Base-by-base conservation (phyloP, 2,113 vertebrate species). In the Platysteira castanea region DNA sequence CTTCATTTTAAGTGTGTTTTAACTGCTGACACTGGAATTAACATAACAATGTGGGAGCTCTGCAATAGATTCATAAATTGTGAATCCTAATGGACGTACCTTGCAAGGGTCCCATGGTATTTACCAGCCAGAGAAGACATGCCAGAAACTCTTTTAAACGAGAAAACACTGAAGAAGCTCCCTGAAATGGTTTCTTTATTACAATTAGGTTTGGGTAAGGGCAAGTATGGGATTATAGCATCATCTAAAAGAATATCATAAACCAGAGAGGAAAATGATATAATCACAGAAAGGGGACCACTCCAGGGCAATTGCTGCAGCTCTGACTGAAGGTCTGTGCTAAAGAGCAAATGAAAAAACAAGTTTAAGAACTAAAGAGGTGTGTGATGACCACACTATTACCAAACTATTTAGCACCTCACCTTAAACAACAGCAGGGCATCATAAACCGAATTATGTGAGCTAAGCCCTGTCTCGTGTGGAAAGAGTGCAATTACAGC, bases 1-100 rank as follows among this genome's bases (percentile, higher is more conserved):
- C 92, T 98, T 95, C 35, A 5, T 87, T 97, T 97, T 96, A 97
- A 97, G 84, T 95, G 87, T 96, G 50, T 96, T 97, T 98, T 98
- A 97, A 97, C 96, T 91, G 91, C 95, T 89, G 95, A 79, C 90
- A 83, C 47, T 92, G 87, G 96, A 97, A 97, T 91, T 97, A 97
- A 93, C 93, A 94, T 96, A 94, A 91, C 87, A 92, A 92, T 89
- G 86, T 80, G 87, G 21, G 93, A 97, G 87, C 68, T 53, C 52
- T 88, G 96, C 74, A 82, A 53, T 65, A 33, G 67, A 64, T 85
- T 96, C 93, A 94, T 97, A 97, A 97, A 96, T 75, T 87, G 84
- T 85, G 87, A 91, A 79, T 95, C 24, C 2, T 86, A 64, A 96
- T 13, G 46, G 76, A 96, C 71, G 44, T 42, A 78, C 47, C 63